These are phyloP conservation scores for Antrozous pallidus DNA, from an alignment of 2,797 vertebrate genomes.

Conservation along the genomic window DNA sequence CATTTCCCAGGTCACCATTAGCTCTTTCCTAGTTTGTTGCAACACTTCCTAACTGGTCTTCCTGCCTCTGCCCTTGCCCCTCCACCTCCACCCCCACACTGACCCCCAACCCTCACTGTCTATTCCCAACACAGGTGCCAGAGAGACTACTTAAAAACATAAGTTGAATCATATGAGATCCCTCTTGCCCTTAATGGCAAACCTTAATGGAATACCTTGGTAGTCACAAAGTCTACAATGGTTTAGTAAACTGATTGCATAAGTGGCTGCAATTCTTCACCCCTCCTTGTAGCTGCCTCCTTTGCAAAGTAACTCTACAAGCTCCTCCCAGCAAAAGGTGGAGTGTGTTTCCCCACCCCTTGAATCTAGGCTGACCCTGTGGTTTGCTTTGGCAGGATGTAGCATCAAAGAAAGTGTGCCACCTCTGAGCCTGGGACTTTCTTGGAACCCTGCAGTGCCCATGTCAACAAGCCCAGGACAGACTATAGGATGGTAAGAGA, in stretches of 20 bases:
- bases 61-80: background rate
- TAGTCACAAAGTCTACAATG: background rate
- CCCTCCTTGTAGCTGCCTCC: background rate
- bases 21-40: background rate
- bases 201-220: background rate
- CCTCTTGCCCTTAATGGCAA: background rate
- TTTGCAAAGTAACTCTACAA: background rate
- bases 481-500: background rate
- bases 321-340: background rate
- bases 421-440: background rate
- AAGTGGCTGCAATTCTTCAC: background rate
- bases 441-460: background rate
- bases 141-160: background rate
- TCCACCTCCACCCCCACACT: no score
- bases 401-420: background rate
- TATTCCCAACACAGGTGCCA: background rate
- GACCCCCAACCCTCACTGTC: no score
- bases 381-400: background rate
- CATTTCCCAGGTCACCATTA: background rate
- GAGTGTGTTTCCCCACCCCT: background rate
- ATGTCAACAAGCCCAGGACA: background rate
- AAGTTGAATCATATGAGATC: background rate
- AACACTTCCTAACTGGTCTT: background rate
- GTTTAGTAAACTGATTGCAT: background rate
- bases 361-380: background rate